Conservation (phyloP, 2,888 invertebrate species). For the Sacculina carcini region DNA sequence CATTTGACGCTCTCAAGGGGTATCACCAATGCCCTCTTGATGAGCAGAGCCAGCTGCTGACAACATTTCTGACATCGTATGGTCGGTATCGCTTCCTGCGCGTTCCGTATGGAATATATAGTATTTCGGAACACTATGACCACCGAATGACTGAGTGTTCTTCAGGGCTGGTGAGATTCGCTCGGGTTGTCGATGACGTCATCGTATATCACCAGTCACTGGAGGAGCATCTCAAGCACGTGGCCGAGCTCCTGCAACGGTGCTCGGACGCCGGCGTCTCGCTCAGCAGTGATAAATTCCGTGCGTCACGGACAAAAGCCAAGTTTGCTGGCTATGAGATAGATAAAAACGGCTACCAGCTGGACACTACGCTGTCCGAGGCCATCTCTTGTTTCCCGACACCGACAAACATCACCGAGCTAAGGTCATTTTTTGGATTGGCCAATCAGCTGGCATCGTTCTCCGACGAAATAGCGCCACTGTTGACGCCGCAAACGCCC, state of each 20-base stretch:
- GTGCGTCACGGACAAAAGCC: background rate
- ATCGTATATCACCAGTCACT: background rate
- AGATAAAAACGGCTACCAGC: background rate
- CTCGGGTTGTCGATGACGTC: background rate
- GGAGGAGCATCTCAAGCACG: background rate
- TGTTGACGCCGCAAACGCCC: background rate
- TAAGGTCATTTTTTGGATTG: background rate
- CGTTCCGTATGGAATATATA: slow-evolving; percentile 2
- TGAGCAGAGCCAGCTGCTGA: background rate
- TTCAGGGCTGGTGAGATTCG: background rate
- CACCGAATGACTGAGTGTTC: background rate
- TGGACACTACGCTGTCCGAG: background rate
- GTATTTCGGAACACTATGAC: background rate
- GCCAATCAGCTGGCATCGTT: background rate
- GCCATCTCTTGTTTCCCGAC: background rate
- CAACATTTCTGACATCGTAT: slow-evolving; percentile 8
- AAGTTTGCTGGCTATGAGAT: background rate
- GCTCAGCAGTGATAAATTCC: background rate
- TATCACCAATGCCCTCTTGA: slow-evolving; percentile 3
- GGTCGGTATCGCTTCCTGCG: slow-evolving; percentile 5
- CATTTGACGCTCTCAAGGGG: slow-evolving; percentile 5
- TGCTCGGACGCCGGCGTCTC: background rate
- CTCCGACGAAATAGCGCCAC: background rate
- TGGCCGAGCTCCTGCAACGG: background rate
- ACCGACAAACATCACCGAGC: background rate